Percentiles rank a stretch among this genome's conserved stretches.
Evolutionary conservation across 2,797 vertebrate genomes (phyloP).

Genomic region (Novumbra hubbsi): DNA sequence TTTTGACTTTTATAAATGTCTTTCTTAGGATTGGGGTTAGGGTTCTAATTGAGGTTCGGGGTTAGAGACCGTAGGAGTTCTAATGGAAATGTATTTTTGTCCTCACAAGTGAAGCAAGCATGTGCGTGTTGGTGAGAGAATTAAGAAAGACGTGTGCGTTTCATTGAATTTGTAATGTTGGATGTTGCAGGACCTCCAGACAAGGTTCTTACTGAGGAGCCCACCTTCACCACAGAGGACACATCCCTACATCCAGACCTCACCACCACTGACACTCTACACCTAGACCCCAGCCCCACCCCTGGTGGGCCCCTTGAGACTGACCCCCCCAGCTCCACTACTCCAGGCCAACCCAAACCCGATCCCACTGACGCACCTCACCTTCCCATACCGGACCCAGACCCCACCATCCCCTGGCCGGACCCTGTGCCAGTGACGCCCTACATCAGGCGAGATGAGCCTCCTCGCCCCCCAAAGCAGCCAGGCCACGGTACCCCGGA

Average conservation of each 20-base stretch:
- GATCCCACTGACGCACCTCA: constrained; percentile 49
- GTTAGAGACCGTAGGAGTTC: too few relatives aligned
- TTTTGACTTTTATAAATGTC: too few relatives aligned
- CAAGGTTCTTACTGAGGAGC: constrained; percentile 44
- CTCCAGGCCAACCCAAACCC: constrained; percentile 59
- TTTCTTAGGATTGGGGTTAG: too few relatives aligned
- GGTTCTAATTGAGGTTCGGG: too few relatives aligned
- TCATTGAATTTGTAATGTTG: constrained; percentile 17
- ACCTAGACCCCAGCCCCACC: constrained; percentile 38
- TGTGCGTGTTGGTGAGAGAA: not conserved
- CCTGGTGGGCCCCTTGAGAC: constrained; percentile 43
- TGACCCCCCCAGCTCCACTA: constrained; percentile 48
- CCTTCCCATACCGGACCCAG: constrained; percentile 63
- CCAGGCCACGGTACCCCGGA: constrained; percentile 82
- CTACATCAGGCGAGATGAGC: constrained; percentile 38
- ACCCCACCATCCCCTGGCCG: constrained; percentile 67
- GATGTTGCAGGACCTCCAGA: constrained; percentile 36
- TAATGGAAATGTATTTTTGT: too few relatives aligned
- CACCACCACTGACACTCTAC: constrained; percentile 31
- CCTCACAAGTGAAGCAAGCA: too few relatives aligned
- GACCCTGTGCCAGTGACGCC: constrained; percentile 64
- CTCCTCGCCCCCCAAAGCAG: constrained; percentile 65
- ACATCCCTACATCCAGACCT: constrained; percentile 18
- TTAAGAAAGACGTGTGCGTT: constrained; percentile 7
- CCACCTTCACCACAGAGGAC: constrained; percentile 26